Evolutionary conservation across 2,797 vertebrate species (phyloP).

Genomic region (Arnoldichthys spilopterus): DNA sequence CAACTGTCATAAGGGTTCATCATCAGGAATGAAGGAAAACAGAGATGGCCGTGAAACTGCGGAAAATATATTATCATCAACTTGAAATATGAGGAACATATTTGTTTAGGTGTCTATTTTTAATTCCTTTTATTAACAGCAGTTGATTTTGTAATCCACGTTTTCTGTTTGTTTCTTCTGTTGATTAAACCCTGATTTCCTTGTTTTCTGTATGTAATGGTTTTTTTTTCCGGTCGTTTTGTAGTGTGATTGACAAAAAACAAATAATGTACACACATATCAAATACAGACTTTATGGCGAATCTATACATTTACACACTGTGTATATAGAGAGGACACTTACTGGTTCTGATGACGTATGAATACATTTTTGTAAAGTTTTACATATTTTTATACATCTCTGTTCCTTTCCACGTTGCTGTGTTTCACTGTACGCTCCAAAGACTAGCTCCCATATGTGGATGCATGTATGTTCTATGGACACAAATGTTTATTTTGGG

Average conservation of each 20-base stretch:
- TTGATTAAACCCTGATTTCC: slow-evolving; percentile 61
- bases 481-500: slow-evolving; percentile 48
- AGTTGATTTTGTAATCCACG: slow-evolving; percentile 22
- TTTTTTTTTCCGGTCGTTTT: slow-evolving; percentile 43
- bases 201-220: slow-evolving; percentile 37
- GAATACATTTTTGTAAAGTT: slow-evolving; percentile 75
- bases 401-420: slow-evolving; percentile 44
- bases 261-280: slow-evolving; percentile 42
- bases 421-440: slow-evolving; percentile 43
- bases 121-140: slow-evolving; percentile 54
- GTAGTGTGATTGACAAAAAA: slow-evolving; percentile 27
- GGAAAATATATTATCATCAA: slow-evolving; percentile 47
- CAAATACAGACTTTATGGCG: slow-evolving; percentile 25
- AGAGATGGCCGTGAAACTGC: slow-evolving; percentile 60
- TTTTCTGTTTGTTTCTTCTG: slow-evolving; percentile 31
- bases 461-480: slow-evolving; percentile 50
- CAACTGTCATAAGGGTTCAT: slow-evolving; percentile 63
- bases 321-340: slow-evolving; percentile 69
- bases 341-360: slow-evolving; percentile 67
- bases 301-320: slow-evolving; percentile 63
- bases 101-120: slow-evolving; percentile 69
- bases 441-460: slow-evolving; percentile 42
- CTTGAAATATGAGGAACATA: slow-evolving; percentile 58
- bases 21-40: slow-evolving; percentile 56
- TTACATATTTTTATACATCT: slow-evolving; percentile 68